Evolutionary conservation across 2,888 invertebrate genomes (phyloP).

Genomic region (Achlya flavicornis): DNA sequence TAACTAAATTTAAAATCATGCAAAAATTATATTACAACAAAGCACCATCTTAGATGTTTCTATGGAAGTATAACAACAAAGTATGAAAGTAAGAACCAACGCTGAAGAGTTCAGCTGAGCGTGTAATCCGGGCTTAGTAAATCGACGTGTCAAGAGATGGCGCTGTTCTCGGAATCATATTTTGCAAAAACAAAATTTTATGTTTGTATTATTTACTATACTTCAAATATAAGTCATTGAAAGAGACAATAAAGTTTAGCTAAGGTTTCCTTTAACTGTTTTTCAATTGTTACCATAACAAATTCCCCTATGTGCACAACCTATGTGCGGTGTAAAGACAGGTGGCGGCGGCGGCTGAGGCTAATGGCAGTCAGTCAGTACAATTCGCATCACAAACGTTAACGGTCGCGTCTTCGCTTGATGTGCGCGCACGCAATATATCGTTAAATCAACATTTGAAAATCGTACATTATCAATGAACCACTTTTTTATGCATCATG

Average conservation of each 20-base stretch:
- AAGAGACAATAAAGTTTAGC: not conserved
- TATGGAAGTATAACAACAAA: not conserved
- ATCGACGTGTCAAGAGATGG: not conserved
- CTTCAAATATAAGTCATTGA: not conserved
- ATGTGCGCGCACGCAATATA: slow-evolving; percentile 34
- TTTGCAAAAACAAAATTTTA: not conserved
- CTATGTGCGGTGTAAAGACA: slow-evolving; percentile 17
- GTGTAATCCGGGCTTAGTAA: not conserved
- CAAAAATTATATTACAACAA: not conserved
- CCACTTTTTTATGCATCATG: slow-evolving; percentile 45
- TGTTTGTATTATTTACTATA: too few species aligned
- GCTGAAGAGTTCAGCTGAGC: not conserved
- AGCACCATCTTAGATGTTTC: not conserved
- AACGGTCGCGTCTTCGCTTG: slow-evolving; percentile 38
- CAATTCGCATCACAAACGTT: slow-evolving; percentile 31
- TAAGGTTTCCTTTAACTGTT: not conserved
- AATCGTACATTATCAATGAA: slow-evolving; percentile 43
- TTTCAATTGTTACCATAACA: slow-evolving; percentile 3
- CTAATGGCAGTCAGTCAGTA: slow-evolving; percentile 24
- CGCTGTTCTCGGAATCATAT: not conserved
- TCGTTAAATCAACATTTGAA: slow-evolving; percentile 39
- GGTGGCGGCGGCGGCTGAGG: slow-evolving; percentile 21
- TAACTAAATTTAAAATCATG: too few species aligned
- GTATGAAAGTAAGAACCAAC: not conserved
- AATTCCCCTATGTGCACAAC: not conserved